Evolutionary conservation across 2,113 vertebrate genomes (phyloP).

Genomic region (Stigmatopora nigra): DNA sequence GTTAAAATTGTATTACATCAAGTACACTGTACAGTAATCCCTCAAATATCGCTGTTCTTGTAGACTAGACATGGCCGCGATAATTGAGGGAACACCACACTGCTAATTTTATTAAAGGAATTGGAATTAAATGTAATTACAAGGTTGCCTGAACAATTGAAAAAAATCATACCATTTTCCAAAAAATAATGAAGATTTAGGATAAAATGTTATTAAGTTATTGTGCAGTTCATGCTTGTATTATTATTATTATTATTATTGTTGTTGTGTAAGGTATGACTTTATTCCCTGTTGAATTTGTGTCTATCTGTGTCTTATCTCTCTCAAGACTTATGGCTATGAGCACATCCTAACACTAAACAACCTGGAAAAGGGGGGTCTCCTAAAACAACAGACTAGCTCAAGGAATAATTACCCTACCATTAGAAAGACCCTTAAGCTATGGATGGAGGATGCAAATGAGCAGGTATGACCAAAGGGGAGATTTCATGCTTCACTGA

Average conservation of each 20-base stretch:
- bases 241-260: no score
- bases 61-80: no score
- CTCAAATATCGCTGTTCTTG: no score
- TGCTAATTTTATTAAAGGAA: not conserved
- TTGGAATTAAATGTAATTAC: not conserved
- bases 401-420: slow-evolving; percentile 94
- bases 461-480: slow-evolving; percentile 74
- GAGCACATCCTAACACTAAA: slow-evolving; percentile 89
- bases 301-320: slow-evolving; percentile 3
- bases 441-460: slow-evolving; percentile 98
- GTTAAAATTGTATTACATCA: not conserved
- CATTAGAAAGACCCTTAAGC: slow-evolving; percentile 88
- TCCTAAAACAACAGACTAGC: slow-evolving; percentile 78
- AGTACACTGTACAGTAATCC: not conserved
- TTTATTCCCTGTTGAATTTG: not conserved
- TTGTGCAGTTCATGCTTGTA: not conserved
- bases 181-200: not conserved
- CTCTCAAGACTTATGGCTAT: slow-evolving; percentile 84
- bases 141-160: not conserved
- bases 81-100: no score
- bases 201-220: not conserved
- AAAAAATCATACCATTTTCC: not conserved
- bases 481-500: not conserved
- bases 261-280: not conserved
- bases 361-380: slow-evolving; percentile 89